Evolutionary conservation across 2,797 vertebrate species (phyloP).

Genomic region (Anguilla anguilla): DNA sequence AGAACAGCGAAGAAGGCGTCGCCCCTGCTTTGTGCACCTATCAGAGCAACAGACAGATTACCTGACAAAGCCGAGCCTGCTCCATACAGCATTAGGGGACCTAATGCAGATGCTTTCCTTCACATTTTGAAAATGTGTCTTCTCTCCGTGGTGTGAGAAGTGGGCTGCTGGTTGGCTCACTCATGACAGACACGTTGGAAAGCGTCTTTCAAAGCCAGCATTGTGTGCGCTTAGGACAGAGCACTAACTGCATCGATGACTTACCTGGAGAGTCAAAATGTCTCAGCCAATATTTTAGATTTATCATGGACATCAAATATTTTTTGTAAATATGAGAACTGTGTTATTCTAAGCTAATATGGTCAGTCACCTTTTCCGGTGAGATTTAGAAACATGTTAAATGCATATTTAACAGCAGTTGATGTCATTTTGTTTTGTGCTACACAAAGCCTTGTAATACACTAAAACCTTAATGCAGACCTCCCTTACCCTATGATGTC

Average conservation of each 20-base stretch:
- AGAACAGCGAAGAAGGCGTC: neutral
- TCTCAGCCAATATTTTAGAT: conserved; percentile 53
- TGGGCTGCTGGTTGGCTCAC: conserved; percentile 90
- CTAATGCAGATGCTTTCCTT: conserved; percentile 56
- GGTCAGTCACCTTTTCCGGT: conserved; percentile 20
- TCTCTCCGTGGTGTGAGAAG: conserved; percentile 59
- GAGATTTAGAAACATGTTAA: conserved; percentile 38
- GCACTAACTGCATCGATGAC: conserved; percentile 41
- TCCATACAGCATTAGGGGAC: conserved; percentile 52
- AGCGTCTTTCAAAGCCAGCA: conserved; percentile 62
- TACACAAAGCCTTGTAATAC: conserved; percentile 47
- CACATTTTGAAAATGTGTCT: conserved; percentile 44
- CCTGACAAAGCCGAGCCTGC: neutral
- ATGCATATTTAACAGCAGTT: conserved; percentile 56
- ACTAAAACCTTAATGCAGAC: conserved; percentile 38
- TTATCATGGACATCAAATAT: conserved; percentile 41
- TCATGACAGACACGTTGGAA: conserved; percentile 55
- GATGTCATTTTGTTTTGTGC: conserved; percentile 41
- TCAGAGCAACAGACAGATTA: neutral
- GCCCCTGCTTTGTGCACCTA: neutral
- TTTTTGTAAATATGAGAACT: conserved; percentile 40
- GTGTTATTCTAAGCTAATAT: conserved; percentile 33
- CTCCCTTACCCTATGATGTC: neutral
- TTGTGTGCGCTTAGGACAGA: conserved; percentile 52
- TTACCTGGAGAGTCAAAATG: conserved; percentile 43